These are phyloP conservation scores for Uromys caudimaculatus DNA, from an alignment of 2,797 vertebrate species.

Conservation along the genomic window DNA sequence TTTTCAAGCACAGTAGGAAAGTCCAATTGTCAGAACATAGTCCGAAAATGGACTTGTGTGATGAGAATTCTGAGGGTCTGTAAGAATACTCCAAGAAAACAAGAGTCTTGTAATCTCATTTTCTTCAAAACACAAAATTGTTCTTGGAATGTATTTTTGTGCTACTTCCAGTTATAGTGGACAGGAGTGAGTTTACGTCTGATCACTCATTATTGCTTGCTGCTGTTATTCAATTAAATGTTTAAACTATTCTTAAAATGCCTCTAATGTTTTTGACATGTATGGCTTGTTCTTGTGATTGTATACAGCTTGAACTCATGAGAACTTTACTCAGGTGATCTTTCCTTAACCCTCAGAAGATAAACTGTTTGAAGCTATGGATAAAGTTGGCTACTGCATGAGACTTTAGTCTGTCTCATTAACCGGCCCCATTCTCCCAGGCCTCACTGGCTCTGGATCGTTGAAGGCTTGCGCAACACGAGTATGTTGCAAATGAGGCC, in stretches of 20 bases:
- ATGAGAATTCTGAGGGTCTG: background rate
- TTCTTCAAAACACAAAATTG: background rate
- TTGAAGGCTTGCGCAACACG: conserved; percentile 44
- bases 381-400: background rate
- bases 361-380: background rate
- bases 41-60: background rate
- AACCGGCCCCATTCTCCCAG: background rate
- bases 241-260: background rate
- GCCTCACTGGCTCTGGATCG: background rate
- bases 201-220: background rate
- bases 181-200: background rate
- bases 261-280: background rate
- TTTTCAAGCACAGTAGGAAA: conserved; percentile 40
- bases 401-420: background rate
- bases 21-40: background rate
- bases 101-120: background rate
- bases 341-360: background rate
- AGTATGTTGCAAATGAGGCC: conserved; percentile 45
- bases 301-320: background rate
- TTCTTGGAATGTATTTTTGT: background rate
- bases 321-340: background rate
- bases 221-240: background rate
- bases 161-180: background rate
- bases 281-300: background rate
- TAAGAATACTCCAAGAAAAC: background rate